phyloP scores from a whole-genome alignment of 1,140 invertebrate species.

The Psix sp. region DNA sequence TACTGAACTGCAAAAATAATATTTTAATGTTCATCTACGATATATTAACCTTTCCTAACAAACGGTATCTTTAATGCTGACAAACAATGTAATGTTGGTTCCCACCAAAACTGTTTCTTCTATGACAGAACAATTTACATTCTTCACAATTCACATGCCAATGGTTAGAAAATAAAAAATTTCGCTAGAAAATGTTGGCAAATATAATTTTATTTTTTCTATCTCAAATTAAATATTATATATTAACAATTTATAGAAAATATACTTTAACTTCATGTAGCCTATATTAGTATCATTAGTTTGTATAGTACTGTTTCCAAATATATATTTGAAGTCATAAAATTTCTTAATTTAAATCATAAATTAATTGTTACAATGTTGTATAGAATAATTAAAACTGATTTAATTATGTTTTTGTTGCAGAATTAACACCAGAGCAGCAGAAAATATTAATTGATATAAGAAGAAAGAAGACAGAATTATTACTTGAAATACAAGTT shows the following conservation, averaged over 20 bases:
- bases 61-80: not conserved
- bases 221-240: no score
- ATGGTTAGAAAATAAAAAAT: no score
- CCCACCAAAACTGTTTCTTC: not conserved
- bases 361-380: not conserved
- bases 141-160: no score
- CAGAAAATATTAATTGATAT: slow-evolving; percentile 93
- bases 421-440: slow-evolving; percentile 94
- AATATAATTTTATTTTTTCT: no score
- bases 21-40: not conserved
- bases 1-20: not conserved
- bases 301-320: no score
- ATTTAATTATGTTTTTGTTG: slow-evolving; percentile 70
- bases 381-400: not conserved
- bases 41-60: slow-evolving; percentile 2
- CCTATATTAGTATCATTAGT: no score
- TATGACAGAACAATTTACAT: not conserved
- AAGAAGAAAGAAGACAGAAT: slow-evolving; percentile 90
- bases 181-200: no score
- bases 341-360: not conserved
- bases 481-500: slow-evolving; percentile 95
- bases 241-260: no score
- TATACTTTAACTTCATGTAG: no score
- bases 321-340: no score
- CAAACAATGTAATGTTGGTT: slow-evolving; percentile 1